Base-by-base conservation (phyloP, 2,888 invertebrate genomes). In the Plutella xylostella region DNA sequence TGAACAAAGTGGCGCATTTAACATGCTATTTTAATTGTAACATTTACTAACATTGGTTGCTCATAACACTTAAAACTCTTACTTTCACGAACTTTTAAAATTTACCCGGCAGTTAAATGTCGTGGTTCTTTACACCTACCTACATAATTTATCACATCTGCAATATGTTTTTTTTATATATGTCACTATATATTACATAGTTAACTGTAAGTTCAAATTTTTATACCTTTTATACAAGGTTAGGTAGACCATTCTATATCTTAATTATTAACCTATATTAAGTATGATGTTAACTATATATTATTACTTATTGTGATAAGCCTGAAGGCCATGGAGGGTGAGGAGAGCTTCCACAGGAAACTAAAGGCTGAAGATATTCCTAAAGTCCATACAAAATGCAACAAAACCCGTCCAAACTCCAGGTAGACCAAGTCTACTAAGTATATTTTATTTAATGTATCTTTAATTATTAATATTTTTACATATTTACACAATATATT, bases 401-500 rank as follows among this genome's bases (percentile, higher is more conserved):
- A 75, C 72, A 63, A 65, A 60, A 71, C 64, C 78, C 80, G 77
- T 78, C 80, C 82, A 72, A 65, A 72, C 60, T 63, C 68, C 71
- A 83, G 82, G 82, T 83, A 33, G 33, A n/a, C n/a, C 6, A 3
- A 3, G 2, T 33, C 33, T 33, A 33, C 33, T 15, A 15, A 3
- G n/a, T 11, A 15, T 15, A 33, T 3, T 15, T 33, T 15, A 33
- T 31, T n/a, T 31, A 31, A 6, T 31, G 9, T 25, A 25, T 5
- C 5, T 31, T 11, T 31, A 31, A 4, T 31, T 31, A 31, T 31
- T 31, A 31, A 4, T 31, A 31, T 31, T 31, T n/a, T 31, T 6
- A 31, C n/a, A 31, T 31, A 12, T 31, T 31, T n/a, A 4, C n/a
- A 6, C 31, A 31, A 6, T 22, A 6, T 22, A 9, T 22, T 9